Evolutionary conservation across 2,113 vertebrate genomes (phyloP), one percentile per base, ranked within the genome.

Genomic region (Chascanopsetta lugubris): DNA sequence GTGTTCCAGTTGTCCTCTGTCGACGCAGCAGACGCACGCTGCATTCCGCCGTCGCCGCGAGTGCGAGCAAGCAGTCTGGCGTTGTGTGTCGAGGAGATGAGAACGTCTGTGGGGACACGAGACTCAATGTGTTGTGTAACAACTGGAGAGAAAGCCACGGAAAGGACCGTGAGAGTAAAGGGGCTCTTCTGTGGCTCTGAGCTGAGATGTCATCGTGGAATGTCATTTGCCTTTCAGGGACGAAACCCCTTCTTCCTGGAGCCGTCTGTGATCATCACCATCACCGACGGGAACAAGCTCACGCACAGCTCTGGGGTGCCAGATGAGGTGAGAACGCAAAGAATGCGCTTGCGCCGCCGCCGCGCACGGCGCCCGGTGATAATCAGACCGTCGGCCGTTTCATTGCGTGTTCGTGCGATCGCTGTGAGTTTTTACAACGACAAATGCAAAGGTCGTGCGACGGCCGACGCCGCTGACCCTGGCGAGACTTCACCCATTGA

Each of bases 201-300:
- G 49, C 17, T 63, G 54, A 15, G 30, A 22, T 53, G 59, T 66
- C 57, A 73, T 51, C 34, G 32, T 24, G 72, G 42, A 61, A 26
- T 63, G 34, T 61, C 6, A 8, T 87, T 80, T 79, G 83, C 21
- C 42, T 72, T 70, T 53, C 84, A 96, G 97, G 97, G 97, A 78
- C 94, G 97, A 72, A 99, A 99, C 91, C 97, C 97, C 0, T 99
- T 99, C 89, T 99, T 98, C 92, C 92, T 99, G 56, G 97, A 99
- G 81, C 97, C 97, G 32, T 96, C 97, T 83, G 95, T 99, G 92
- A 94, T 99, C 92, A 98, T 99, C 85, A 98, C 95, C 29, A 98
- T 99, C 88, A 99, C 97, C 60, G 97, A 99, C 10, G 97, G 97
- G 79, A 98, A 96, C 92, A 99, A 98, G 85, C 92, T 99, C 61